Evolutionary conservation across 2,797 vertebrate genomes (phyloP).

Genomic region (Pseudomugil tenellus): DNA sequence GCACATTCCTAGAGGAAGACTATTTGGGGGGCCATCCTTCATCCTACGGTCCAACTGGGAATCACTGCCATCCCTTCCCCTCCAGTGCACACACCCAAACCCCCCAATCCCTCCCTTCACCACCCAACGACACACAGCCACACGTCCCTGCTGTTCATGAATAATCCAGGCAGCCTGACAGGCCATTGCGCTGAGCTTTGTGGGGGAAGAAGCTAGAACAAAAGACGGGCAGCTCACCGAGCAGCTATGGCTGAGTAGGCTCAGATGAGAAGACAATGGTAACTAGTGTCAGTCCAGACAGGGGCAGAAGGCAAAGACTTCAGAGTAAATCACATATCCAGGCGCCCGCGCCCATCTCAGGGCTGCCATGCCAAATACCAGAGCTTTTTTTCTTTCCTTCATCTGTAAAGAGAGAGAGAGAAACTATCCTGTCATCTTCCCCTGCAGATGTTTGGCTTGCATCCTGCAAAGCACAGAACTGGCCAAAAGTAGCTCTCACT

Average conservation of each 20-base stretch:
- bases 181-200: constrained; percentile 77
- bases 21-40: constrained; percentile 62
- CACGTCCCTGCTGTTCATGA: constrained; percentile 84
- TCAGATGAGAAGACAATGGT: constrained; percentile 79
- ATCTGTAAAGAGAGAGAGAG: constrained; percentile 44
- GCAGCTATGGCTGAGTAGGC: constrained; percentile 77
- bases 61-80: constrained; percentile 28
- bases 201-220: constrained; percentile 80
- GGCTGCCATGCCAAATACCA: constrained; percentile 71
- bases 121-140: constrained; percentile 77
- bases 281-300: constrained; percentile 74
- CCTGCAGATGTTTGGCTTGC: constrained; percentile 69
- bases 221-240: constrained; percentile 78
- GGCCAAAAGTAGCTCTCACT: constrained; percentile 30
- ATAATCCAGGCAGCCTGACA: constrained; percentile 81
- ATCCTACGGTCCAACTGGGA: constrained; percentile 64
- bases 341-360: constrained; percentile 56
- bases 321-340: constrained; percentile 75
- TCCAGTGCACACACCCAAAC: constrained; percentile 53
- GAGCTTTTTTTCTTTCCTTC: constrained; percentile 56
- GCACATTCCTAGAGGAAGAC: constrained; percentile 72
- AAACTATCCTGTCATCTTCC: constrained; percentile 60
- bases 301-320: constrained; percentile 74
- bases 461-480: constrained; percentile 21
- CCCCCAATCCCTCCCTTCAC: constrained; percentile 62